phyloP scores from a whole-genome alignment of 1,140 invertebrate species.

The Asobara japonica region DNA sequence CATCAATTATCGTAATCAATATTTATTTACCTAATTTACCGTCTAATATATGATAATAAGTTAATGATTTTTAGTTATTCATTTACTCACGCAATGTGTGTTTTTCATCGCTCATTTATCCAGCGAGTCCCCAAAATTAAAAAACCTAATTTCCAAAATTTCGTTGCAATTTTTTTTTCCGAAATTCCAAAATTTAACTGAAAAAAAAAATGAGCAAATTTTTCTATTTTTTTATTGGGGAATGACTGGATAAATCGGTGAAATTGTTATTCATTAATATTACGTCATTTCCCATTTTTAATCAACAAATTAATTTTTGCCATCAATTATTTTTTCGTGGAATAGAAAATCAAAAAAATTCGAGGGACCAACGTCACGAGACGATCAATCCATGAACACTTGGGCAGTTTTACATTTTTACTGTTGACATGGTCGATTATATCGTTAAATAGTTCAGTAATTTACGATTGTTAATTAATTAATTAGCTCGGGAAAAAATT shows the following conservation, averaged over 20 bases:
- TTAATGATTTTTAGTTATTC: slow-evolving; percentile 8
- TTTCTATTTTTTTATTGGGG: neutral
- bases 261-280: neutral
- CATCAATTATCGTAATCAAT: neutral
- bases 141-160: neutral
- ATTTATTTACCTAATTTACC: neutral
- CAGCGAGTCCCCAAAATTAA: neutral
- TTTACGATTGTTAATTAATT: neutral
- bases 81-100: neutral
- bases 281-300: neutral
- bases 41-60: neutral
- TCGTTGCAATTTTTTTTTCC: too few relatives aligned
- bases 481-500: neutral
- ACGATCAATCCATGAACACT: slow-evolving; percentile 32
- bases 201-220: neutral
- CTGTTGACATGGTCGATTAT: slow-evolving; percentile 14
- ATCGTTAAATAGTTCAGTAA: neutral
- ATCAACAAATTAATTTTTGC: neutral
- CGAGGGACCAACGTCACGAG: neutral
- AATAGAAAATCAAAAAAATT: neutral
- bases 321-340: neutral
- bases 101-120: neutral
- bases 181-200: neutral
- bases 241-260: neutral
- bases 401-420: slow-evolving; percentile 31